These are phyloP conservation scores for Hesperia comma DNA, from an alignment of 2,888 invertebrate species.

Conservation along the genomic window DNA sequence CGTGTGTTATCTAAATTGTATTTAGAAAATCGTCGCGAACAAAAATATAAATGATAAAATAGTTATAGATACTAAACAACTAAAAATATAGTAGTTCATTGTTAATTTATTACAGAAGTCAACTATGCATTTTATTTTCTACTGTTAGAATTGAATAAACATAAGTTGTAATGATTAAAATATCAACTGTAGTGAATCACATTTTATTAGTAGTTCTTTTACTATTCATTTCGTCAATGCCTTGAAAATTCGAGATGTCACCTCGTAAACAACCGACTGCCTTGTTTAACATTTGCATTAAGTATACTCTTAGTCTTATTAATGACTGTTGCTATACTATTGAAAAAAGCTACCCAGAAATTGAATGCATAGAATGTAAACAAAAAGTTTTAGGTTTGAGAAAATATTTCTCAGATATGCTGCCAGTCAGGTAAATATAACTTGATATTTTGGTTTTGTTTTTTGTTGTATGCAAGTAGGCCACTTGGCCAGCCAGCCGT, in stretches of 20 bases:
- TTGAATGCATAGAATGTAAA: conserved; percentile 66
- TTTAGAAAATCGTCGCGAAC: no score
- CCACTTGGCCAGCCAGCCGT: no score
- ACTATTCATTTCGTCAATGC: background rate
- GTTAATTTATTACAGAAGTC: no score
- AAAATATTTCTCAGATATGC: conserved; percentile 64
- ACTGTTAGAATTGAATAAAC: no score
- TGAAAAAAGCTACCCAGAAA: conserved; percentile 70
- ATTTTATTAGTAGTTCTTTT: no score
- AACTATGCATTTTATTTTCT: no score
- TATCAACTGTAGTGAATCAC: no score
- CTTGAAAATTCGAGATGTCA: conserved; percentile 58
- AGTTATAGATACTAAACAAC: no score
- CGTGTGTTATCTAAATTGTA: no score
- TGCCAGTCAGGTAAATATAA: conserved; percentile 71
- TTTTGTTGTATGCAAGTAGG: background rate
- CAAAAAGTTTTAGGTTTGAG: conserved; percentile 64
- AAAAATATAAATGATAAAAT: no score
- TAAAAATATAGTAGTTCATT: no score
- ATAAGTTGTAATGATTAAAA: no score
- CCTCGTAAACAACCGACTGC: conserved; percentile 75
- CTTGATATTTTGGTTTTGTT: background rate
- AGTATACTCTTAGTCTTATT: conserved; percentile 69
- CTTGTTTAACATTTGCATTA: conserved; percentile 71
- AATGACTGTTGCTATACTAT: conserved; percentile 75